Evolutionary conservation across 2,113 vertebrate genomes (phyloP).

Genomic region (Gambusia affinis): DNA sequence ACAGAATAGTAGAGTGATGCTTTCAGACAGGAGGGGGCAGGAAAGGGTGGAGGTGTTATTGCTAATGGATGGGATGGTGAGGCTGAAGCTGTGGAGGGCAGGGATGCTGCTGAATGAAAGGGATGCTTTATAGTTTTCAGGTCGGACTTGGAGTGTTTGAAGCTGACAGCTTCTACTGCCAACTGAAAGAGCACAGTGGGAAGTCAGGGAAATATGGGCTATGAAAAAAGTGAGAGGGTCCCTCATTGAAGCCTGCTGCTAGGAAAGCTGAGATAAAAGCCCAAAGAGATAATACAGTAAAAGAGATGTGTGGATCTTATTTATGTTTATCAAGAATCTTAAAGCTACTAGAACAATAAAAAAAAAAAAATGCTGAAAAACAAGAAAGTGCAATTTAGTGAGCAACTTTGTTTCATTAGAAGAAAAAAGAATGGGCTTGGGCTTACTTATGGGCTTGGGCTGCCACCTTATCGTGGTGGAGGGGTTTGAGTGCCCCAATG

Average conservation of each 20-base stretch:
- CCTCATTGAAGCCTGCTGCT: background rate
- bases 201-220: background rate
- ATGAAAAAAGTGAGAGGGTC: background rate
- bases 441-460: too few species aligned
- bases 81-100: background rate
- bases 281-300: background rate
- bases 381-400: background rate
- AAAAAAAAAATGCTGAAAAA: background rate
- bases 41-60: slow-evolving; percentile 6
- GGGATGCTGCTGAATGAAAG: background rate
- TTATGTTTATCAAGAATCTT: background rate
- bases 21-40: slow-evolving; percentile 19
- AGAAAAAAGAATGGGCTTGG: too few species aligned
- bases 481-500: too few species aligned
- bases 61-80: background rate
- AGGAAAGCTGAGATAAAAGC: slow-evolving; percentile 4
- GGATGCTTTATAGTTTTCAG: slow-evolving; percentile 1
- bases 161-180: slow-evolving; percentile 5
- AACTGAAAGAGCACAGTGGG: background rate
- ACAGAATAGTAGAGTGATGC: slow-evolving; percentile 43
- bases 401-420: too few species aligned
- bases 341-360: background rate
- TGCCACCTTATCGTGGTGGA: too few species aligned
- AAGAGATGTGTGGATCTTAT: background rate
- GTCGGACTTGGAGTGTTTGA: background rate